Base-by-base conservation (phyloP, 2,888 invertebrate species). In the Phytoseiulus persimilis region DNA sequence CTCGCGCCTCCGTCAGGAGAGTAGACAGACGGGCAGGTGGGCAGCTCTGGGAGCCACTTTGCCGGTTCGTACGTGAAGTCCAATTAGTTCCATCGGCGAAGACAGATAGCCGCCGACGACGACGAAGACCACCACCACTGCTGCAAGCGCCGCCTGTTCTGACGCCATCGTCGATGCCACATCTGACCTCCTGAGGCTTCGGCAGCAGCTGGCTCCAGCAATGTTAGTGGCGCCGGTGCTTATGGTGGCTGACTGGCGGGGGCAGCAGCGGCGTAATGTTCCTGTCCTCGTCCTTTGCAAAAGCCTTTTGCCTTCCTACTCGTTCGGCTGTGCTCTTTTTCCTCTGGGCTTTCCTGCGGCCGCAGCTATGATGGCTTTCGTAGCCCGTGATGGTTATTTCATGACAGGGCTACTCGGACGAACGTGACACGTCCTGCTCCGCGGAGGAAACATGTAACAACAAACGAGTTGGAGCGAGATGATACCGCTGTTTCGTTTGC, bases 161-260 rank as follows among this genome's bases (percentile, higher is more conserved):
- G 28, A 23, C 65, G 65, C 65, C 65, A 28, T 23, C 65, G 65
- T 28, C 65, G 65, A 14, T 28, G 65, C 65, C 28, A 65, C 65
- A 65, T 65, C 65, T 65, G 65, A 65, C 65, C 65, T 65, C 65
- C 65, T 65, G 65, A 65, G 65, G 65, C 65, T 65, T 65, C 65
- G 28, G 65, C 65, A 65, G 65, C 65, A 65, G 65, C 65, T 65
- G 65, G 65, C 65, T 65, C 65, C 65, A 28, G 65, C 65, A 65
- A 9, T 39, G 39, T 39, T 39, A 39, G 65, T 65, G 65, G 65
- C 65, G 65, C 11, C 28, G 65, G 65, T 65, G 18, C 65, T 65
- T 65, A 65, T 65, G 65, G 65, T 18, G 14, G 65, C 18, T 28
- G 65, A 23, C 65, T 65, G 5, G 65, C 65, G 11, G 65, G 18